Evolutionary conservation across 2,888 invertebrate species (phyloP), one percentile per base, ranked within the genome.

Genomic region (Nemoura dubitans): DNA sequence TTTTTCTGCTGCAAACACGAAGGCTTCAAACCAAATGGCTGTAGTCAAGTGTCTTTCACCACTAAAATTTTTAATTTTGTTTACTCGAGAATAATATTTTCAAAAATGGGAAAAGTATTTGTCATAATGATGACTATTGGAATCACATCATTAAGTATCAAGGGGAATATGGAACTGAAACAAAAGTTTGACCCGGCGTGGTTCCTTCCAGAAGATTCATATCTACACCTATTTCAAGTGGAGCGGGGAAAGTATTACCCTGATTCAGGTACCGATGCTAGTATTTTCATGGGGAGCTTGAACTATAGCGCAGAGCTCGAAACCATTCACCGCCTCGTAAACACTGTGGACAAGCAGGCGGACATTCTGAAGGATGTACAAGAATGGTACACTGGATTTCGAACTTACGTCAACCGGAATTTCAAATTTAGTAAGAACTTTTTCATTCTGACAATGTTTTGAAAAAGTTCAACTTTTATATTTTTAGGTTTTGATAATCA

Each of bases 101-200:
- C 95, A 0, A 90, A 91, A 87, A 93, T 94, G 21, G 95, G 95
- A 76, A 96, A 96, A 92, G 89, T 93, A 29, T 87, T 94, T 16
- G 93, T 96, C 6, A 90, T 96, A 84, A 84, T 94, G 76, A 91
- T 94, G 86, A 95, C 96, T 0, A 86, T 95, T 59, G 91, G 92
- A 14, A 92, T 95, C 87, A 93, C 95, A 5, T 94, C 93, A 29
- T 92, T 95, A 87, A 95, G 95, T 89, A 92, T 95, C 86, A 92
- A 94, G 89, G 94, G 95, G 59, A 92, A 94, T 84, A 91, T 94
- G 86, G 93, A 93, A 89, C 92, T 97, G 86, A 94, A 96, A 90
- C 96, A 96, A 91, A 94, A 95, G 90, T 97, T 96, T 91, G 96
- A 97, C 91, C 95, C 95, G 0, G 93, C 93, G 86, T 96, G 96